These are phyloP conservation scores for Philonicus albiceps DNA, from an alignment of 2,888 invertebrate genomes.

Conservation along the genomic window DNA sequence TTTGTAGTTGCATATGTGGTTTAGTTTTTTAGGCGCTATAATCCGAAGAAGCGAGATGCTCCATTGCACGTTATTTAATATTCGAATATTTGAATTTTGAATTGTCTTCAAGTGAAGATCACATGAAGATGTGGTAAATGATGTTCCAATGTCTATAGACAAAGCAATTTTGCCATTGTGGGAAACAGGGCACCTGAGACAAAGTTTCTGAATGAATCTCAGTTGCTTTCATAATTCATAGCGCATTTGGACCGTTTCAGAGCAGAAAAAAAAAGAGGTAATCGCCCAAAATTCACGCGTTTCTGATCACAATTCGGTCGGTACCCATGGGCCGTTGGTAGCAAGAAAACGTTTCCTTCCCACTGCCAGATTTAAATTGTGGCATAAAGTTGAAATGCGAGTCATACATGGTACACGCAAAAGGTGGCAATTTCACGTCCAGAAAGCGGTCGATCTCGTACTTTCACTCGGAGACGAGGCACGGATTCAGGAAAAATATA, in stretches of 20 bases:
- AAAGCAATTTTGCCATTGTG: background rate
- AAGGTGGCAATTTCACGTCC: slow-evolving; percentile 10
- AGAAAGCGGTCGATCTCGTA: slow-evolving; percentile 33
- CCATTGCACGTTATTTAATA: background rate
- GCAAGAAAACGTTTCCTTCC: background rate
- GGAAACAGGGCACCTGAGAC: background rate
- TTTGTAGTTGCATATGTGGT: background rate
- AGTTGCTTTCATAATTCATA: background rate
- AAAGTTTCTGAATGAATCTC: background rate
- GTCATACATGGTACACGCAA: background rate
- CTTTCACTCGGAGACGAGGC: slow-evolving; percentile 14
- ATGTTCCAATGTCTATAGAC: background rate
- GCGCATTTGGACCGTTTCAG: slow-evolving; percentile 11
- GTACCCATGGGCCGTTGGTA: background rate
- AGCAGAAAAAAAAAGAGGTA: background rate
- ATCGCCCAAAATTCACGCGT: background rate
- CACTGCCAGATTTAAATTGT: background rate
- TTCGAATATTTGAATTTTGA: background rate
- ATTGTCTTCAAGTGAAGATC: background rate
- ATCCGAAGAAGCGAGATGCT: background rate
- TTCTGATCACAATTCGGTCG: slow-evolving; percentile 3
- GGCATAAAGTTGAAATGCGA: background rate
- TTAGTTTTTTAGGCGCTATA: background rate
- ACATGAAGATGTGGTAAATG: background rate
- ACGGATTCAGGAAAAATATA: background rate